Base-by-base conservation (phyloP, 1,140 invertebrate species). In the Anthonomus grandis region DNA sequence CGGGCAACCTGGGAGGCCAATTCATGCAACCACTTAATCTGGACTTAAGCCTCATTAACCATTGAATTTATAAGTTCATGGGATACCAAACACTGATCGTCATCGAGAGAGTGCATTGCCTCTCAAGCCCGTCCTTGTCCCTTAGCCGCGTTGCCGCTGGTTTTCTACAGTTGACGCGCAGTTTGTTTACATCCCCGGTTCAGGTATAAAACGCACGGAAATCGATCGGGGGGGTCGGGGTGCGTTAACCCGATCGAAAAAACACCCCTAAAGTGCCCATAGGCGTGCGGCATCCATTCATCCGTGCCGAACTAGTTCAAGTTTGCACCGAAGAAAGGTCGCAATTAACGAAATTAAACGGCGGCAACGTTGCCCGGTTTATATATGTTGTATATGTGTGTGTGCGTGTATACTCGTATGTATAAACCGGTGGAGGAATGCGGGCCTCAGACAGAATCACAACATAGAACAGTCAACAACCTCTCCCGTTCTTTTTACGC, bases 381-480 rank as follows among this genome's bases (percentile, higher is more conserved):
- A 44, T 42, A 39, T 46, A 48, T 56, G 46, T 55, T 46, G 52
- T 39, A 50, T 48, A 50, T 53, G 57, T 54, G 50, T 47, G 51
- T 51, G 57, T 54, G 51, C 45, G 41, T 51, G 53, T 56, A 50
- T 17, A n/a, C n/a, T n/a, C 27, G 6, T 59, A 51, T 65, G 61
- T 64, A 60, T 62, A 60, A 66, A 63, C 64, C 62, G 62, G 46
- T 64, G 53, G 46, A 62, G 60, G 64, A 66, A 66, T 66, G 64
- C 64, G 59, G 64, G 64, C 45, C 53, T 62, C 64, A 66, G 62
- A 66, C 64, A 64, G 64, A 66, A 66, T 64, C 64, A 66, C 64
- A 66, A 59, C 60, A 56, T 59, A 60, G 55, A 57, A 63, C 62
- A 66, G 64, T 66, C 64, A 66, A 64, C 58, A 64, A 66, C 62